phyloP scores from a whole-genome alignment of 1,140 invertebrate genomes.

The Bombus impatiens region DNA sequence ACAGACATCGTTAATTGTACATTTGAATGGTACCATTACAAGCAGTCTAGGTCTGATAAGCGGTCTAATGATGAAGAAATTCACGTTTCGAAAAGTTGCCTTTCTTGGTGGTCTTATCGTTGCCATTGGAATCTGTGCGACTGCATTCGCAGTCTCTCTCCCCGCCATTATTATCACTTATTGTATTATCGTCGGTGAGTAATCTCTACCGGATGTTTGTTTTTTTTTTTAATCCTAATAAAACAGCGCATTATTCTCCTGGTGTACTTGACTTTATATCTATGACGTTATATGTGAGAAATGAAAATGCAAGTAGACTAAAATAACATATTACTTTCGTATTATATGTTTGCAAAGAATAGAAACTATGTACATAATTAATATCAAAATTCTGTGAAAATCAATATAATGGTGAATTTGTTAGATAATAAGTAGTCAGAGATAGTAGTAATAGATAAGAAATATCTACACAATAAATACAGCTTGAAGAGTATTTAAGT shows the following conservation, averaged over 20 bases:
- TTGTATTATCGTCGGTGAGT: slow-evolving; percentile 86
- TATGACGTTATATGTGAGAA: neutral
- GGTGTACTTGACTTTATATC: neutral
- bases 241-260: neutral
- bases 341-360: neutral
- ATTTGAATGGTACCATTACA: slow-evolving; percentile 84
- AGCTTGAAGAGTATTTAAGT: neutral
- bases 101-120: slow-evolving; percentile 81
- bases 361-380: neutral
- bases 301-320: neutral
- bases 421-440: neutral
- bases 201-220: neutral
- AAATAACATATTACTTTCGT: neutral
- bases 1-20: slow-evolving; percentile 84
- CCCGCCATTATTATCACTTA: slow-evolving; percentile 84
- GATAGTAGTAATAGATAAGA: neutral
- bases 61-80: slow-evolving; percentile 83
- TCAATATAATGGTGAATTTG: too few relatives aligned
- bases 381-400: neutral
- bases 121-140: slow-evolving; percentile 81
- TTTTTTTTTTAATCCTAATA: neutral
- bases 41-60: slow-evolving; percentile 83
- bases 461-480: neutral
- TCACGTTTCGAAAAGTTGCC: slow-evolving; percentile 84
- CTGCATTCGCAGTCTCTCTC: slow-evolving; percentile 81